Conservation (phyloP, 1,140 invertebrate species). For the Trissolcus basalis region DNA sequence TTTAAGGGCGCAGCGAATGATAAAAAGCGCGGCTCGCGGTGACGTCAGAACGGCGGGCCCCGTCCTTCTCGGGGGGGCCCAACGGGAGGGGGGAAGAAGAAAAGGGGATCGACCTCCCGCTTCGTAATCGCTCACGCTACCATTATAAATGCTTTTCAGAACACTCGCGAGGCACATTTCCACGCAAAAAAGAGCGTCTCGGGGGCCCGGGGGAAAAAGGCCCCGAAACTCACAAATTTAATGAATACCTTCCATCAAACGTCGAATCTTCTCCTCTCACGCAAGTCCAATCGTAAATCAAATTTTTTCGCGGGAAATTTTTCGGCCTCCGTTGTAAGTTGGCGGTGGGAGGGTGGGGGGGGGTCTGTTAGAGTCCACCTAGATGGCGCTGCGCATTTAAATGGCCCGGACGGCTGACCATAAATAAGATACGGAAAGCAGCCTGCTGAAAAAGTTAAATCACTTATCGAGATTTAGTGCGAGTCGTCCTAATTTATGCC, state of each 20-base stretch:
- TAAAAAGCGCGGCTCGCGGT: conserved; percentile 30
- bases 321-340: neutral
- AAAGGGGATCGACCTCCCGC: conserved; percentile 41
- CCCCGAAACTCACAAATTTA: conserved; percentile 38
- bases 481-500: conserved; percentile 48
- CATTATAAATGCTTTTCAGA: conserved; percentile 52
- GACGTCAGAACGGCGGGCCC: conserved; percentile 10
- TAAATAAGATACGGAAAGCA: conserved; percentile 44
- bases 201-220: conserved; percentile 5
- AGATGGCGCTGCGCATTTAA: conserved; percentile 12
- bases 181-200: conserved; percentile 20
- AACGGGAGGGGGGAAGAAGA: no score
- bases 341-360: neutral
- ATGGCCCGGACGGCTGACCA: no score
- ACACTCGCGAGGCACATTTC: conserved; percentile 32
- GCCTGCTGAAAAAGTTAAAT: conserved; percentile 14
- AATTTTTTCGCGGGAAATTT: conserved; percentile 33
- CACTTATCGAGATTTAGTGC: conserved; percentile 43
- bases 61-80: no score
- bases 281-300: conserved; percentile 21
- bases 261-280: conserved; percentile 13
- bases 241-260: conserved; percentile 44
- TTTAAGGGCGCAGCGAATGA: conserved; percentile 51
- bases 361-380: no score
- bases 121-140: conserved; percentile 46